A percentile compares a stretch with the other conserved stretches of the same genome.
These are phyloP conservation scores for Microcaecilia unicolor DNA, from an alignment of 2,797 vertebrate species.

Conservation along the genomic window DNA sequence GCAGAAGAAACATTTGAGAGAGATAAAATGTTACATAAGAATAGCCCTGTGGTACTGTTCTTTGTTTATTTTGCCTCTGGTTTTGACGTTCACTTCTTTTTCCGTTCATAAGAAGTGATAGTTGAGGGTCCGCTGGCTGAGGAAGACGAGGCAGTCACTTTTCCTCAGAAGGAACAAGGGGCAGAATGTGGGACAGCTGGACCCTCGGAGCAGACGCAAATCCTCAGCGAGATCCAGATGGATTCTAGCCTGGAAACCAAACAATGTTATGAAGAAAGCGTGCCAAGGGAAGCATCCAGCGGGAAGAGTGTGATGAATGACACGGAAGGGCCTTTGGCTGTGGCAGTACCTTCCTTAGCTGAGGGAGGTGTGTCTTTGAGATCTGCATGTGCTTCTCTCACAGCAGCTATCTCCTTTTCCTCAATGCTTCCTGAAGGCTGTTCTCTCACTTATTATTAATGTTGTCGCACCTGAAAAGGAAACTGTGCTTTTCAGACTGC, in stretches of 20 bases:
- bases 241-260: slow-evolving; percentile 52
- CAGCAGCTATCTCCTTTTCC: slow-evolving; percentile 27
- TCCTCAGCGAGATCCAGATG: slow-evolving; percentile 59
- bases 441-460: slow-evolving; percentile 45
- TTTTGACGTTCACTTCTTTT: slow-evolving; percentile 82
- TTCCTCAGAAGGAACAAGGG: slow-evolving; percentile 72
- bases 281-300: slow-evolving; percentile 56
- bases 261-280: slow-evolving; percentile 54
- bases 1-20: too few species aligned
- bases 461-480: too few species aligned
- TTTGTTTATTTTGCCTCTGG: slow-evolving; percentile 72
- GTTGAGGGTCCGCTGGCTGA: slow-evolving; percentile 74
- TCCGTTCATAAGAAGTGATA: slow-evolving; percentile 81
- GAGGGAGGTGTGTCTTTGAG: slow-evolving; percentile 84
- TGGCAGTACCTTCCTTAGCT: slow-evolving; percentile 43
- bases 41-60: slow-evolving; percentile 36
- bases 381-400: slow-evolving; percentile 72
- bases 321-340: slow-evolving; percentile 50
- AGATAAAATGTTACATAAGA: slow-evolving; percentile 54
- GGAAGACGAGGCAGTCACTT: slow-evolving; percentile 71
- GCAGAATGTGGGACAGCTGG: slow-evolving; percentile 66
- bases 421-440: slow-evolving; percentile 36
- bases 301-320: slow-evolving; percentile 59
- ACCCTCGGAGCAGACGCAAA: slow-evolving; percentile 62
- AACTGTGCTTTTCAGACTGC: too few species aligned